Percentiles rank a stretch among this genome's conserved stretches.
Conservation (phyloP, 2,113 vertebrate genomes). For the Nothoprocta pentlandii region DNA sequence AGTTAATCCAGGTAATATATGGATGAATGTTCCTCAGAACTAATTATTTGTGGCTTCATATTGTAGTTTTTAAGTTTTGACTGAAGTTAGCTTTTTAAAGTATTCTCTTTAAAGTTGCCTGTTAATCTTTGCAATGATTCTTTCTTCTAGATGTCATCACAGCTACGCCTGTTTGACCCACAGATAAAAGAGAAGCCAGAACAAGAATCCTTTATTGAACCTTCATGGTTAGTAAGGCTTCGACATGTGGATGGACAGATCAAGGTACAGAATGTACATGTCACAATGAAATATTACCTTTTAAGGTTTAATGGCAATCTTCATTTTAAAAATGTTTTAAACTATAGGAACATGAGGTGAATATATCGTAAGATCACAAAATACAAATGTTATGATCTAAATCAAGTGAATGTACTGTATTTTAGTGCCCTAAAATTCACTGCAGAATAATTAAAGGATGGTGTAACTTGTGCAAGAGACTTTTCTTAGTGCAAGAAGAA, state of each 20-base stretch:
- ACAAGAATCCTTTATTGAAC: slow-evolving; percentile 90
- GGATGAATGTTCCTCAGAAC: background rate
- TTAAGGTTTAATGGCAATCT: background rate
- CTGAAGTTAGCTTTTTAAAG: background rate
- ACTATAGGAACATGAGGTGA: background rate
- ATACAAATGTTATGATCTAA: background rate
- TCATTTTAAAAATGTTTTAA: accelerated
- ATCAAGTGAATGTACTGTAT: background rate
- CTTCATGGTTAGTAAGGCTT: slow-evolving; percentile 88
- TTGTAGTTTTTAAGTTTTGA: background rate
- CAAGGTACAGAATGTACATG: slow-evolving; percentile 77
- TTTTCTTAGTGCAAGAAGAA: background rate
- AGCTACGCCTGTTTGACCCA: slow-evolving; percentile 92
- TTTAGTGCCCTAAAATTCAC: background rate
- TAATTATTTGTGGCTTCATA: background rate
- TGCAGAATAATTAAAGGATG: background rate
- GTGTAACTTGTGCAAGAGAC: accelerated
- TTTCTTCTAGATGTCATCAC: slow-evolving; percentile 86
- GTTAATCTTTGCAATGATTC: background rate
- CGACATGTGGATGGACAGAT: slow-evolving; percentile 86
- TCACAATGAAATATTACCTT: background rate
- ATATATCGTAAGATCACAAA: background rate
- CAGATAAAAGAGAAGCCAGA: slow-evolving; percentile 95
- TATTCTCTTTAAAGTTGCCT: background rate
- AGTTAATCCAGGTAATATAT: slow-evolving; percentile 86